A percentile compares a stretch with the other conserved stretches of the same genome.
phyloP scores from a whole-genome alignment of 2,113 vertebrate species.

The Accipiter virgatus region DNA sequence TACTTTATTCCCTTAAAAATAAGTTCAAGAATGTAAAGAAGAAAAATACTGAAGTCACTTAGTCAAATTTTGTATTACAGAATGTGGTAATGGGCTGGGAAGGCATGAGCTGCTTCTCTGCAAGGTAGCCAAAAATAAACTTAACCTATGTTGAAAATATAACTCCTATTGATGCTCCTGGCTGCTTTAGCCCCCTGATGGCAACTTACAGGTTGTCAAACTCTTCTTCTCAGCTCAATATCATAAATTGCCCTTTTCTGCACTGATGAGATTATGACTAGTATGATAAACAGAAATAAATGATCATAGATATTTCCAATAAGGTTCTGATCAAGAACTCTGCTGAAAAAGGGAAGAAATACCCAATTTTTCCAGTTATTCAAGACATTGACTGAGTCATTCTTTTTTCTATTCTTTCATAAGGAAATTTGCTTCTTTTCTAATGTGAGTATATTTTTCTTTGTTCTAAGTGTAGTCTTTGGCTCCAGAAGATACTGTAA shows the following conservation, averaged over 20 bases:
- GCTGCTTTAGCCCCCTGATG: neutral
- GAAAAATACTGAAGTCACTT: neutral
- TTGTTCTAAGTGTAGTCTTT: neutral
- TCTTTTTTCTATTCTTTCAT: neutral
- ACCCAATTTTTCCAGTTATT: neutral
- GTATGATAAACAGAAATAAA: neutral
- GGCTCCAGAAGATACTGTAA: neutral
- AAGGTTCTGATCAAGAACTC: neutral
- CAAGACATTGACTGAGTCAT: neutral
- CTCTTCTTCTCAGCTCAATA: neutral
- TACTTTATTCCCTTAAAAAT: neutral
- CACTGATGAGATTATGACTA: neutral
- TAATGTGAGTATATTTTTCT: neutral
- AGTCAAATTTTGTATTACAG: neutral
- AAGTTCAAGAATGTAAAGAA: neutral
- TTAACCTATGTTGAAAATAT: neutral
- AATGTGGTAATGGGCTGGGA: neutral
- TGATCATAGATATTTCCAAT: neutral
- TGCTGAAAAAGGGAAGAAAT: neutral
- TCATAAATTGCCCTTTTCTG: neutral
- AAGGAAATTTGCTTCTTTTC: neutral
- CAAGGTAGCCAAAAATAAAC: neutral
- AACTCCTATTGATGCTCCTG: neutral
- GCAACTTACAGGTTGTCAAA: neutral
- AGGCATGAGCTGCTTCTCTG: neutral